Conservation (phyloP, 2,888 invertebrate species). For the Drosophila emarginata region DNA sequence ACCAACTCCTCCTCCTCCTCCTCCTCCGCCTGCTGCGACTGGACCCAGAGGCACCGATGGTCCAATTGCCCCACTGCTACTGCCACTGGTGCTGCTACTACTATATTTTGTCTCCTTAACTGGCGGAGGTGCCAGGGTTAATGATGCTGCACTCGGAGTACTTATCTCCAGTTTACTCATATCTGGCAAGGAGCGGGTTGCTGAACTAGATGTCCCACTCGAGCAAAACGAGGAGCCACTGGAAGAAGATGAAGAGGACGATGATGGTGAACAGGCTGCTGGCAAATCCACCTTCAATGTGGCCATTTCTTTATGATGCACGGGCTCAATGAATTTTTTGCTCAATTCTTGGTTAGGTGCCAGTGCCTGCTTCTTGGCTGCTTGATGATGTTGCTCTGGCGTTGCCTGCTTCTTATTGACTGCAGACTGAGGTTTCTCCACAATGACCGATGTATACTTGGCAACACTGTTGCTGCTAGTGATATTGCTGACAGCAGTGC, state of each 20-base stretch:
- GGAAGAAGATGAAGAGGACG: constrained; percentile 68
- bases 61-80: background rate
- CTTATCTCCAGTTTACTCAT: constrained; percentile 80
- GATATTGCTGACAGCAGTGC: constrained; percentile 21
- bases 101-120: constrained; percentile 54
- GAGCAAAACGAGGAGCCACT: constrained; percentile 70
- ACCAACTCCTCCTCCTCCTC: constrained; percentile 19
- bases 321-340: constrained; percentile 69
- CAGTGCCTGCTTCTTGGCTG: constrained; percentile 10
- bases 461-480: constrained; percentile 23
- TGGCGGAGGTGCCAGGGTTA: background rate
- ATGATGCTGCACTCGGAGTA: constrained; percentile 49
- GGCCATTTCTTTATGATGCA: constrained; percentile 62
- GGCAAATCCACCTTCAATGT: constrained; percentile 72
- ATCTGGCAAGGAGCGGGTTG: constrained; percentile 74
- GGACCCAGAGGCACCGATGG: background rate
- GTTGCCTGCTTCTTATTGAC: constrained; percentile 31
- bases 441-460: constrained; percentile 76
- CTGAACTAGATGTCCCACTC: constrained; percentile 66
- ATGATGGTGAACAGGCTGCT: constrained; percentile 70
- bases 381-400: constrained; percentile 27
- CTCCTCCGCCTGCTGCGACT: constrained; percentile 16
- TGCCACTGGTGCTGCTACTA: constrained; percentile 15
- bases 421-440: constrained; percentile 68
- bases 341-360: constrained; percentile 20